Percentiles rank a stretch among this genome's conserved stretches.
Conservation (phyloP, 2,888 invertebrate genomes). For the Drosophila buzzatii region DNA sequence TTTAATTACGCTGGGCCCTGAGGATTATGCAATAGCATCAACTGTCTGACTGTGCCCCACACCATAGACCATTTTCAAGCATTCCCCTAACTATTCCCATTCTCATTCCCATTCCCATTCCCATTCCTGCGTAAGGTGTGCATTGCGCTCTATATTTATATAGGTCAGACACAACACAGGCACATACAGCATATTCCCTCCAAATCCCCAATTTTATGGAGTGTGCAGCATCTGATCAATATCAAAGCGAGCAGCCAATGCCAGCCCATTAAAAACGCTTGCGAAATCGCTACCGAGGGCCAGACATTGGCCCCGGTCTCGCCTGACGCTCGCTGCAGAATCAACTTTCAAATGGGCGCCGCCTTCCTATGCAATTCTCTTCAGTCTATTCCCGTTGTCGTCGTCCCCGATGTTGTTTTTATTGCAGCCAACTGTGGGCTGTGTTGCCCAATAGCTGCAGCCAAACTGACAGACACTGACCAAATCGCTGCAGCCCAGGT, state of each 20-base stretch:
- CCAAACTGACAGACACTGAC: conserved; percentile 25
- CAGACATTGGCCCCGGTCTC: conserved; percentile 4
- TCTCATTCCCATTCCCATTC: conserved; percentile 11
- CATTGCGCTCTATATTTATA: conserved; percentile 53
- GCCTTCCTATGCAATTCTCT: conserved; percentile 38
- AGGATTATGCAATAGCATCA: conserved; percentile 49
- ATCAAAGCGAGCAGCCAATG: conserved; percentile 52
- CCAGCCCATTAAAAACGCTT: conserved; percentile 59
- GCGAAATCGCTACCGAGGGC: conserved; percentile 48
- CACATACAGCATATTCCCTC: conserved; percentile 8
- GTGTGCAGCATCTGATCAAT: conserved; percentile 65
- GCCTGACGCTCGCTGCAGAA: conserved; percentile 5
- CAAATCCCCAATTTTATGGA: conserved; percentile 39
- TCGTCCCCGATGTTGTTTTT: conserved; percentile 19
- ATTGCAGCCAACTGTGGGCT: conserved; percentile 30
- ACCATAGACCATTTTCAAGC: conserved; percentile 17
- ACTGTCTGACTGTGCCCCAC: conserved; percentile 33
- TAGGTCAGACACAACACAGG: conserved; percentile 52
- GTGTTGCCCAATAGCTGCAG: conserved; percentile 33
- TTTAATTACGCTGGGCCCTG: conserved; percentile 58
- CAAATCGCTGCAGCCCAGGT: conserved; percentile 29
- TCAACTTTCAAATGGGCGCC: conserved; percentile 45
- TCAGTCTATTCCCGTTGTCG: conserved; percentile 4
- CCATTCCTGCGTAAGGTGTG: conserved; percentile 61
- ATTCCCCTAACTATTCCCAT: conserved; percentile 9